These are phyloP conservation scores for Megaceryle maxima DNA, from an alignment of 2,113 vertebrate species.

Conservation along the genomic window DNA sequence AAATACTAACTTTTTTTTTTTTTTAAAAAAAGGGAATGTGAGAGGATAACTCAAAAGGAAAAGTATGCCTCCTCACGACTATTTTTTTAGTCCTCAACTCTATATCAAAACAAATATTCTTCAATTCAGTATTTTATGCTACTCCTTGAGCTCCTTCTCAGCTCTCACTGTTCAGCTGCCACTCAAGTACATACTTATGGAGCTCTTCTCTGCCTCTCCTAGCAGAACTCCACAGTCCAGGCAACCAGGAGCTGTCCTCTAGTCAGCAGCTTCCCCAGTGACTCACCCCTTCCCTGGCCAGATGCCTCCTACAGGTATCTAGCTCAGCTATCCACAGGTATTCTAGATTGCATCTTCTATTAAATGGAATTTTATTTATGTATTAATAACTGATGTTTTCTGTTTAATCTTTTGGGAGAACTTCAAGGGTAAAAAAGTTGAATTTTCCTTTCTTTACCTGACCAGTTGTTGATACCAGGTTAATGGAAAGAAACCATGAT, in stretches of 20 bases:
- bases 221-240: constrained; percentile 48
- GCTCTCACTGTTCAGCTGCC: neutral
- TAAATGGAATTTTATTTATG: neutral
- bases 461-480: neutral
- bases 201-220: constrained; percentile 53
- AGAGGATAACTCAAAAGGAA: neutral
- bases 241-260: constrained; percentile 17
- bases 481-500: neutral
- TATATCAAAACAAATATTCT: neutral
- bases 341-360: constrained; percentile 14
- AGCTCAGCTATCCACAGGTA: constrained; percentile 47
- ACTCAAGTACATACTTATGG: neutral
- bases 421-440: neutral
- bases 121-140: neutral
- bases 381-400: neutral
- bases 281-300: constrained; percentile 11
- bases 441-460: neutral
- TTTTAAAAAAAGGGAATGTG: neutral
- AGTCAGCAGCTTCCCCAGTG: constrained; percentile 42
- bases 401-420: neutral
- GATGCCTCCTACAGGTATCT: constrained; percentile 34
- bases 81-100: neutral
- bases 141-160: neutral
- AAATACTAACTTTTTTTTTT: neutral
- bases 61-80: neutral